Conservation (phyloP, 2,888 invertebrate genomes). For the Drosophila histrio region DNA sequence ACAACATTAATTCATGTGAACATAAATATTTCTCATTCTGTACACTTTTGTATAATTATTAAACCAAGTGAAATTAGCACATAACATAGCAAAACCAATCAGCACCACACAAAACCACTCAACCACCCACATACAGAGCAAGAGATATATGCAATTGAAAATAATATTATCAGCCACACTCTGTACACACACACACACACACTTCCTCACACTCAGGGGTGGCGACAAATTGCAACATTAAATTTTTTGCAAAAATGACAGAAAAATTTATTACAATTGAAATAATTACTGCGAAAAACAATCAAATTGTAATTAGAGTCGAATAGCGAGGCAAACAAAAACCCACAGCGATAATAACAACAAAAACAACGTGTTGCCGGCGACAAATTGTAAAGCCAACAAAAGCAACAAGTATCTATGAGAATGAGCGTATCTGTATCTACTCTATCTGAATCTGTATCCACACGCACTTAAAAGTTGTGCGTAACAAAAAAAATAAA, state of each 20-base stretch:
- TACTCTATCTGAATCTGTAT: conserved; percentile 21
- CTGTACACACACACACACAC: conserved; percentile 11
- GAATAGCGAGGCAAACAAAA: conserved; percentile 37
- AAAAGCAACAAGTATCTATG: conserved; percentile 36
- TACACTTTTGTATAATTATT: not conserved
- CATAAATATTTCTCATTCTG: too few relatives aligned
- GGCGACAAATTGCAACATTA: conserved; percentile 66
- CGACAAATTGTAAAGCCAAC: conserved; percentile 63
- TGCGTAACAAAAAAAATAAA: conserved; percentile 35
- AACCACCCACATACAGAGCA: not conserved
- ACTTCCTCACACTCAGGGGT: conserved; percentile 3
- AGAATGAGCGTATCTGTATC: conserved; percentile 17
- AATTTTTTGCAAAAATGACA: conserved; percentile 63
- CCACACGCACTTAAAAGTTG: conserved; percentile 42
- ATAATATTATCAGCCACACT: conserved; percentile 30
- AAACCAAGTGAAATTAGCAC: not conserved
- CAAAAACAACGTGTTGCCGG: conserved; percentile 16
- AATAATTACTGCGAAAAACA: conserved; percentile 74
- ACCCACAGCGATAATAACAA: conserved; percentile 15
- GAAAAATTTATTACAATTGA: conserved; percentile 74
- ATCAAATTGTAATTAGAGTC: conserved; percentile 76
- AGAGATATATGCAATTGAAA: conserved; percentile 21
- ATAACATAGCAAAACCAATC: conserved; percentile 18
- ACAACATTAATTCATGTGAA: too few relatives aligned
- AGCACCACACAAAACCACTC: conserved; percentile 1